These are phyloP conservation scores for Andrena cerasifolii DNA, from an alignment of 1,140 invertebrate species.

Conservation along the genomic window DNA sequence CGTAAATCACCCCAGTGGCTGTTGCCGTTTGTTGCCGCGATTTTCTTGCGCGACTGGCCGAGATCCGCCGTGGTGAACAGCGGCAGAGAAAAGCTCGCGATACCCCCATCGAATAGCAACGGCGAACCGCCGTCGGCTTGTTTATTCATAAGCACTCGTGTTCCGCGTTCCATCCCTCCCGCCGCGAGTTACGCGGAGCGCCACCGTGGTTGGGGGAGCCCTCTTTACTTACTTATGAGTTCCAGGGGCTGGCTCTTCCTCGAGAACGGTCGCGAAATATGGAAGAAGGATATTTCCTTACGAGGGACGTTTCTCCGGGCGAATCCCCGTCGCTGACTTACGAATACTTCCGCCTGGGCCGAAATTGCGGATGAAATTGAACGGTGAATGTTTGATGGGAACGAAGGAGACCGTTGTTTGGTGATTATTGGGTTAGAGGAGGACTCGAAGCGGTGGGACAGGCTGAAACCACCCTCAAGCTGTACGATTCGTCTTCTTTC, in stretches of 20 bases:
- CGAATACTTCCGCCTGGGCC: neutral
- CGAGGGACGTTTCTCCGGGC: neutral
- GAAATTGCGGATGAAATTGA: constrained; percentile 37
- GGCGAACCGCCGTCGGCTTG: neutral
- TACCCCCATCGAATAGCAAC: no score
- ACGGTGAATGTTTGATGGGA: constrained; percentile 24
- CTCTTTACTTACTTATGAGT: constrained; percentile 2
- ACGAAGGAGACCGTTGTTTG: no score
- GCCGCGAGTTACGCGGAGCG: neutral
- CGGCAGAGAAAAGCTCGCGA: no score
- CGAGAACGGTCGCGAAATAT: neutral
- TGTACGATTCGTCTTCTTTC: no score
- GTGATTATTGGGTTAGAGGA: no score
- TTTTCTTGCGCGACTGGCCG: constrained; percentile 37
- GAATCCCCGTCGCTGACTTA: no score
- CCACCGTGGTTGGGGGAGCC: neutral
- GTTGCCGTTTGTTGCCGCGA: constrained; percentile 51
- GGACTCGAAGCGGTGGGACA: no score
- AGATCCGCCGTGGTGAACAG: no score
- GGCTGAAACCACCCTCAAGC: no score
- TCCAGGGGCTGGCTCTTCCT: neutral
- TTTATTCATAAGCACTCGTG: neutral
- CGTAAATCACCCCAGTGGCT: constrained; percentile 66
- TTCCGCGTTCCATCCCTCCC: neutral
- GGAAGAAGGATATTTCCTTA: neutral